Base-by-base conservation (phyloP, 1,140 invertebrate species). In the Pseudachorutes palmiensis region DNA sequence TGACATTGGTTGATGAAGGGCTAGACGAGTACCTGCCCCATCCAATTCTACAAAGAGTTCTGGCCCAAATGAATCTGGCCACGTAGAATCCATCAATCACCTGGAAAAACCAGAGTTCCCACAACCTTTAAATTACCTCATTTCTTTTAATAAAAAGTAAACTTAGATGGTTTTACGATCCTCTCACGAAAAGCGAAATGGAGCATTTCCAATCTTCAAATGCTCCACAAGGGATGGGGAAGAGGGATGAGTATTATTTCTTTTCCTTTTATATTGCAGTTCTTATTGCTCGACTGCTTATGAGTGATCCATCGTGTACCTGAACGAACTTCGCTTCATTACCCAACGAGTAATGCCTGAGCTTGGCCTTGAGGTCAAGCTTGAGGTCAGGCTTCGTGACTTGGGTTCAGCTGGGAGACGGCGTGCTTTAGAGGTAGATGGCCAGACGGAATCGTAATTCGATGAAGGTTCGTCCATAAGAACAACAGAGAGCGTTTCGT, bases 11-110 rank as follows among this genome's bases (percentile, higher is more conserved):
- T 2, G 67, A 68, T 45, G 70, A 71, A 22, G 48, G 64, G 32
- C 62, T 71, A 36, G 72, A 73, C 2, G 72, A 73, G 30, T 73
- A 73, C 60, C 70, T 73, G 48, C 72, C 72, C 9, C 72, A 73
- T 65, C 69, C 72, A 2, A 73, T 73, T n/a, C 65, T 73, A 9
- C 66, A 69, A 41, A 61, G 57, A 12, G 64, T 73, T 19, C 61
- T 73, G 19, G 61, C 68, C 22, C 70, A 69, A 69, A 26, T 73
- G 55, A 66, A 55, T 5, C 24, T 55, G 19, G 19, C 36, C n/a
- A n/a, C n/a, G n/a, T n/a, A n/a, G n/a, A n/a, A n/a, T n/a, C n/a
- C n/a, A n/a, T n/a, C n/a, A n/a, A n/a, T n/a, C n/a, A n/a, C n/a
- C n/a, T n/a, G n/a, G n/a, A n/a, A n/a, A n/a, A n/a, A n/a, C n/a